phyloP scores from a whole-genome alignment of 2,113 vertebrate genomes.

The Ochotona princeps region DNA sequence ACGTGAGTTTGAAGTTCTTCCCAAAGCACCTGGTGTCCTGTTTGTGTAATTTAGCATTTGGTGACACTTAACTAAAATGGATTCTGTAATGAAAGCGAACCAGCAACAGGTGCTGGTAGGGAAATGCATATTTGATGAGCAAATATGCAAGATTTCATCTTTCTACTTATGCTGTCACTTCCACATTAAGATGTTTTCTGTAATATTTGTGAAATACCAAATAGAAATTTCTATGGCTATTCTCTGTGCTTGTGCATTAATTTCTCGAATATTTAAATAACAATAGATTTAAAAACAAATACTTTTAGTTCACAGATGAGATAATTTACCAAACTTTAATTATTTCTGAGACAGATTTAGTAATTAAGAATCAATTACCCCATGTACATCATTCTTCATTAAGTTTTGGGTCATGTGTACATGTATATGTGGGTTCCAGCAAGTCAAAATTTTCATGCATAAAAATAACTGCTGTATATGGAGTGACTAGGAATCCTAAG shows the following conservation, averaged over 20 bases:
- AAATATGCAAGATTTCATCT: background rate
- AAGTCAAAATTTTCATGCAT: background rate
- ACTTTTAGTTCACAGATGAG: background rate
- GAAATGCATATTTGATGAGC: background rate
- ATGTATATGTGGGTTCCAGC: background rate
- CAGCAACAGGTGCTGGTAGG: background rate
- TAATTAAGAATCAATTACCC: background rate
- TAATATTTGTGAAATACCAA: background rate
- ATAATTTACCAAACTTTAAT: background rate
- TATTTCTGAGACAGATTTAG: background rate
- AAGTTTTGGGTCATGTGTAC: background rate
- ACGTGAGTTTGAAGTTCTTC: background rate
- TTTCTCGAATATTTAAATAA: background rate
- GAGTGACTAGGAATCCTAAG: background rate
- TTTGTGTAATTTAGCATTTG: background rate
- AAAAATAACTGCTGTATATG: background rate
- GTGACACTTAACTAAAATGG: constrained; percentile 4
- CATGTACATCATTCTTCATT: background rate
- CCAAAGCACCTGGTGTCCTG: background rate
- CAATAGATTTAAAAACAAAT: background rate
- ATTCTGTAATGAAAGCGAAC: background rate
- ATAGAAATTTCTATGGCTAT: background rate
- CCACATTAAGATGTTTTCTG: background rate
- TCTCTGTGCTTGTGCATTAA: background rate
- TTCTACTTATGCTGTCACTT: background rate